Evolutionary conservation across 2,113 vertebrate species (phyloP).

Genomic region (Catagonus wagneri): DNA sequence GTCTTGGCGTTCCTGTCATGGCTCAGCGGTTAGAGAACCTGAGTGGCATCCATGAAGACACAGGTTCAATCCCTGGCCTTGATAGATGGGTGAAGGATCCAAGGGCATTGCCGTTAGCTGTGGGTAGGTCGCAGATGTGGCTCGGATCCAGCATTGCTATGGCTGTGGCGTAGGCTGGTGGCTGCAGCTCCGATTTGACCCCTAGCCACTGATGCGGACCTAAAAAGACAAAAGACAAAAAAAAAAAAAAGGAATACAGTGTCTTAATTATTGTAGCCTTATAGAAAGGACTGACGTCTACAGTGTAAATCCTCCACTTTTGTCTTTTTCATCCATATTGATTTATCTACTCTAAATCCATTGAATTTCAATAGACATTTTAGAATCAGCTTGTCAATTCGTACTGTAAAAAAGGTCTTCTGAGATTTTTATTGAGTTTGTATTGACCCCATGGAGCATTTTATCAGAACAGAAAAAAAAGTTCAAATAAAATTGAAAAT

Average conservation of each 20-base stretch:
- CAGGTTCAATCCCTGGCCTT: no score
- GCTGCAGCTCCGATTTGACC: no score
- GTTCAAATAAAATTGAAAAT: slow-evolving; percentile 54
- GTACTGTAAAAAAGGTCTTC: background rate
- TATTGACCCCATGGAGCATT: background rate
- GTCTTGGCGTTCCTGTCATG: background rate
- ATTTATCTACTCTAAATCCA: background rate
- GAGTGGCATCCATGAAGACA: no score
- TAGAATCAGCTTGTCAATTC: background rate
- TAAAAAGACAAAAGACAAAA: no score
- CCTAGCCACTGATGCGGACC: no score
- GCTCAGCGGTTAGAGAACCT: no score
- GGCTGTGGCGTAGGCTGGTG: no score
- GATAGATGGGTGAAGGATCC: no score
- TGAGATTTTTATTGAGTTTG: background rate
- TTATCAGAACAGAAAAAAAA: background rate
- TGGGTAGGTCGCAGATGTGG: no score
- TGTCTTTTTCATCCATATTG: background rate
- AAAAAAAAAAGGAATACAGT: background rate
- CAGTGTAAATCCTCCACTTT: background rate
- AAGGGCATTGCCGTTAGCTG: no score
- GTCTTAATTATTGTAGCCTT: background rate
- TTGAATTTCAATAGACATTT: background rate
- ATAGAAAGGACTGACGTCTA: background rate
- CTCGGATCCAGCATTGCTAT: no score